These are phyloP conservation scores for Beroe ovata DNA, from an alignment of 37 sponge, comb jelly and placozoan genomes.

Conservation along the genomic window DNA sequence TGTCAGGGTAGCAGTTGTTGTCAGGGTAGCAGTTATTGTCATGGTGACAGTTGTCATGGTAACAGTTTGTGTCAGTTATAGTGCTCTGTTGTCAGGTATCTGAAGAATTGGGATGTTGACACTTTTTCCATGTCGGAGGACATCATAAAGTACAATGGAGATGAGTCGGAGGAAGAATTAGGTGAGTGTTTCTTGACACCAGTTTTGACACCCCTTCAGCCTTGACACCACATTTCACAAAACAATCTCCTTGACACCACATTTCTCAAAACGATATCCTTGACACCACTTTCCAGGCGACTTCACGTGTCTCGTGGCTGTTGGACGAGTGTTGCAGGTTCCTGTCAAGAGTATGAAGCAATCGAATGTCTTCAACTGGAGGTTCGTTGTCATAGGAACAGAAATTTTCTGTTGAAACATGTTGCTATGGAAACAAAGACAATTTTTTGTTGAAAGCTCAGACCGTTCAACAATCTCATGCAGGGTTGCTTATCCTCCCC, in stretches of 20 bases:
- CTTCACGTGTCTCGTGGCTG: slow-evolving; percentile 58
- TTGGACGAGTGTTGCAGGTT: slow-evolving; percentile 38
- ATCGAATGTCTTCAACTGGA: slow-evolving; percentile 59
- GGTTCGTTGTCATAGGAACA: too few relatives aligned
- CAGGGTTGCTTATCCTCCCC: neutral
- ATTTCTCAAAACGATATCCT: too few relatives aligned
- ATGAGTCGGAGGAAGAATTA: slow-evolving; percentile 27
- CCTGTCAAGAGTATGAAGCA: slow-evolving; percentile 49
- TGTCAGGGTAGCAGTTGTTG: too few relatives aligned
- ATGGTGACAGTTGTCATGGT: too few relatives aligned
- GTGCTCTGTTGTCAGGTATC: slow-evolving; percentile 4
- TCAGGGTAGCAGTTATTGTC: too few relatives aligned
- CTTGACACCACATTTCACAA: neutral
- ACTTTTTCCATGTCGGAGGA: slow-evolving; percentile 50
- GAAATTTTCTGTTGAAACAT: too few relatives aligned
- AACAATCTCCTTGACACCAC: neutral
- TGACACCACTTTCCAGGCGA: slow-evolving; percentile 3
- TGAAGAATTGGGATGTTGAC: slow-evolving; percentile 62
- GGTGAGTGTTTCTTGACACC: neutral
- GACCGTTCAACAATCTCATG: too few relatives aligned
- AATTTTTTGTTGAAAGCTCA: too few relatives aligned
- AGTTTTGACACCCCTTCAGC: neutral
- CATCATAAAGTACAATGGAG: slow-evolving; percentile 40
- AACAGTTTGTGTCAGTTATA: too few relatives aligned
- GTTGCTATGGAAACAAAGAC: too few relatives aligned